Conservation (phyloP, 2,113 vertebrate genomes). For the Poecile atricapillus region DNA sequence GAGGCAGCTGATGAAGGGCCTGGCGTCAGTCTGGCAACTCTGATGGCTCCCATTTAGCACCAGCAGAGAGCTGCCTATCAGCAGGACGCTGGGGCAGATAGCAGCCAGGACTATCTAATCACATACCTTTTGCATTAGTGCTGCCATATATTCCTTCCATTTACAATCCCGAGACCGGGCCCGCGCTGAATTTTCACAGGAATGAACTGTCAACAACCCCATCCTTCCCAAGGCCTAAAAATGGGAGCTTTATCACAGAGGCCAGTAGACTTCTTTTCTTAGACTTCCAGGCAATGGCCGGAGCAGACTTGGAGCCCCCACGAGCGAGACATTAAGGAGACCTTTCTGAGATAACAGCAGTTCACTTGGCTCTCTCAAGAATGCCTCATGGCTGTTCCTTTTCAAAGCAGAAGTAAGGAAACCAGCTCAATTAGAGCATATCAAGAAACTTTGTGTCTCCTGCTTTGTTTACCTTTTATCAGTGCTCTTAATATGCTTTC, state of each 20-base stretch:
- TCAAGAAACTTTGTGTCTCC: constrained; percentile 63
- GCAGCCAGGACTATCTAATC: constrained; percentile 64
- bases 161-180: constrained; percentile 41
- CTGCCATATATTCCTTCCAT: constrained; percentile 55
- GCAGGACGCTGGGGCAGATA: constrained; percentile 71
- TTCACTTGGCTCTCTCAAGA: constrained; percentile 60
- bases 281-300: constrained; percentile 61
- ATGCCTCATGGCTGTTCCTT: constrained; percentile 61
- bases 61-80: constrained; percentile 83
- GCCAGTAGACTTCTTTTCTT: constrained; percentile 69
- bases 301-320: constrained; percentile 69
- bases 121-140: constrained; percentile 58
- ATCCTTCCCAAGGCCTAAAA: constrained; percentile 78
- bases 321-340: constrained; percentile 65
- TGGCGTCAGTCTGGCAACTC: constrained; percentile 86
- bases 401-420: constrained; percentile 57
- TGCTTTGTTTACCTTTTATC: constrained; percentile 68
- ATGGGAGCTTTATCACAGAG: constrained; percentile 68
- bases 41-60: constrained; percentile 79
- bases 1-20: constrained; percentile 69
- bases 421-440: constrained; percentile 66
- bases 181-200: constrained; percentile 71
- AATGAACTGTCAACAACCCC: constrained; percentile 83
- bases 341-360: constrained; percentile 64
- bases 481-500: constrained; percentile 13